A percentile compares a stretch with the other conserved stretches of the same genome.
Evolutionary conservation across 2,888 invertebrate genomes (phyloP).

Genomic region (Drosophila percnosoma): DNA sequence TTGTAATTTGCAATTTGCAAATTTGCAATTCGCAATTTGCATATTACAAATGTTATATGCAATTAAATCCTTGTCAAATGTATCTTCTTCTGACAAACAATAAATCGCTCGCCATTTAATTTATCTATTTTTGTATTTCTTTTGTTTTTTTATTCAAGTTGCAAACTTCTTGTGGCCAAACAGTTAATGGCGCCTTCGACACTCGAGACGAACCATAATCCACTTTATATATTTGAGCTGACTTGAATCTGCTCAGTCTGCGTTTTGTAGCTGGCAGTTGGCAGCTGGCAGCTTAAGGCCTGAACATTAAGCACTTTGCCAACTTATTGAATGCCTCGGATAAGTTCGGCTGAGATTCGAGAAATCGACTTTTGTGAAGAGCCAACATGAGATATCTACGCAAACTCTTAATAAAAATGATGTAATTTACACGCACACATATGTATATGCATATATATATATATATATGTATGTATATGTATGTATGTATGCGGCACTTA

Average conservation of each 20-base stretch:
- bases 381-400: slow-evolving; percentile 28
- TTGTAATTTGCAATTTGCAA: not conserved
- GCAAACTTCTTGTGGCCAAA: not conserved
- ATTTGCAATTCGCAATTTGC: not conserved
- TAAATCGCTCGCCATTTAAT: not conserved
- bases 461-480: not conserved
- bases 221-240: slow-evolving; percentile 32
- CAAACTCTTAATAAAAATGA: slow-evolving; percentile 59
- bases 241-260: slow-evolving; percentile 32
- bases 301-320: slow-evolving; percentile 50
- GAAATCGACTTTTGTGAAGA: slow-evolving; percentile 49
- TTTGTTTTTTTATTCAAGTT: slow-evolving; percentile 9
- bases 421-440: slow-evolving; percentile 50
- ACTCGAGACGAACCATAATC: slow-evolving; percentile 30
- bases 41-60: not conserved
- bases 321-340: slow-evolving; percentile 50
- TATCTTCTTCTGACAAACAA: not conserved
- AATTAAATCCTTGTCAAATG: not conserved
- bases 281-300: slow-evolving; percentile 1
- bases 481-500: slow-evolving; percentile 10
- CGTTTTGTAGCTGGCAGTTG: slow-evolving; percentile 11
- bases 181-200: slow-evolving; percentile 24
- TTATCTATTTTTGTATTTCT: slow-evolving; percentile 1
- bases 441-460: not conserved
- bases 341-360: slow-evolving; percentile 25